These are phyloP conservation scores for Drosophila nigricruria DNA, from an alignment of 2,888 invertebrate genomes.

Conservation along the genomic window DNA sequence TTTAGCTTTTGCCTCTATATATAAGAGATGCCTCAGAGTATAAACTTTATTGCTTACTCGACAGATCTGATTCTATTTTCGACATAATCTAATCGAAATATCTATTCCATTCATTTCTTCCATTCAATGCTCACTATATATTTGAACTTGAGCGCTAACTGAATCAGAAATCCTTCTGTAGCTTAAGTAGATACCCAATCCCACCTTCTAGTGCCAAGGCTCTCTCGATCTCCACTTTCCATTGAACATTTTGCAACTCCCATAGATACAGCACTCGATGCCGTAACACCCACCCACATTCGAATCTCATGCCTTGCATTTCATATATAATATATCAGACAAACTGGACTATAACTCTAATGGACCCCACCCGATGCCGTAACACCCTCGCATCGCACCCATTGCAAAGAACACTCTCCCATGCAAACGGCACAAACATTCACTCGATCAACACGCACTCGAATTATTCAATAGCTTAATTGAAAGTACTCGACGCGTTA, in stretches of 20 bases:
- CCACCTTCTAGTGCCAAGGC: not conserved
- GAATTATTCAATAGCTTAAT: conserved; percentile 80
- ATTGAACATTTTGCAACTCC: not conserved
- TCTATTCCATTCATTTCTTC: not conserved
- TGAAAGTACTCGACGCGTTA: conserved; percentile 77
- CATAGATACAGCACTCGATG: not conserved
- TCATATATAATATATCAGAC: not conserved
- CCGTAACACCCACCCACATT: not conserved
- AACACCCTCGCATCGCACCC: conserved; percentile 4
- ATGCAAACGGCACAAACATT: conserved; percentile 58
- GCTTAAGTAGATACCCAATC: not conserved
- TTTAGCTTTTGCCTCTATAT: too few species aligned
- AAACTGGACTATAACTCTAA: conserved; percentile 5
- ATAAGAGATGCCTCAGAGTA: too few species aligned
- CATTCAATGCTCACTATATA: too few species aligned
- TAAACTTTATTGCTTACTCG: too few species aligned
- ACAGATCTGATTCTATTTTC: not conserved
- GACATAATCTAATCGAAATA: not conserved
- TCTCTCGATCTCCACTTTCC: not conserved
- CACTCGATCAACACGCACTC: conserved; percentile 63
- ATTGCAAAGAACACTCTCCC: conserved; percentile 34
- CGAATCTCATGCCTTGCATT: not conserved
- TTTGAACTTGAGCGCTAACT: too few species aligned
- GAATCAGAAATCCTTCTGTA: too few species aligned
- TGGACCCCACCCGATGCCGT: conserved; percentile 6